These are phyloP conservation scores for Colinus virginianus DNA, from an alignment of 2,113 vertebrate genomes.

Conservation along the genomic window DNA sequence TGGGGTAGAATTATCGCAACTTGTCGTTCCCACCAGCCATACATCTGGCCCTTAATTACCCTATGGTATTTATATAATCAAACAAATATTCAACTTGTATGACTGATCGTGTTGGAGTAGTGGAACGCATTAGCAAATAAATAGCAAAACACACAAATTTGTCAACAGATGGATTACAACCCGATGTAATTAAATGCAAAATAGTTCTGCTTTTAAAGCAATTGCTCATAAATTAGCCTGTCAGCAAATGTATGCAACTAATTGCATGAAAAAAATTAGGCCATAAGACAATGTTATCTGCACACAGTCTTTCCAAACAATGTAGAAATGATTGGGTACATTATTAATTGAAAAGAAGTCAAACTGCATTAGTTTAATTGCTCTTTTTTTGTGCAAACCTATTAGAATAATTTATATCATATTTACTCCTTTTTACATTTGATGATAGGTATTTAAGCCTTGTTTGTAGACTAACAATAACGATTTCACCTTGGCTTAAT, in stretches of 20 bases:
- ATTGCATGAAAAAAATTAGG: slow-evolving; percentile 69
- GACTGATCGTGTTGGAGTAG: slow-evolving; percentile 63
- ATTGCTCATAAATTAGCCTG: slow-evolving; percentile 78
- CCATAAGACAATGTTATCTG: slow-evolving; percentile 67
- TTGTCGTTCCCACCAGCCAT: slow-evolving; percentile 46
- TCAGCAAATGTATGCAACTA: slow-evolving; percentile 76
- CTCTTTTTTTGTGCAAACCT: slow-evolving; percentile 67
- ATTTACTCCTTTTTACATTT: slow-evolving; percentile 70
- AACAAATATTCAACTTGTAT: slow-evolving; percentile 70
- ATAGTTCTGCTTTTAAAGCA: slow-evolving; percentile 75
- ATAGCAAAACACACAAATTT: slow-evolving; percentile 73
- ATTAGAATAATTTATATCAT: slow-evolving; percentile 71
- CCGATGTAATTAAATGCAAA: slow-evolving; percentile 75
- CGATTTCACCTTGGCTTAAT: slow-evolving; percentile 18
- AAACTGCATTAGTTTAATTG: slow-evolving; percentile 71
- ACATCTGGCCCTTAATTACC: slow-evolving; percentile 73
- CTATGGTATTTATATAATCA: slow-evolving; percentile 67
- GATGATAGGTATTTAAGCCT: slow-evolving; percentile 71
- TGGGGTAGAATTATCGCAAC: neutral
- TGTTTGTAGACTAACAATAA: slow-evolving; percentile 65
- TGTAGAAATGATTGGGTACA: slow-evolving; percentile 62
- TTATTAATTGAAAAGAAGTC: slow-evolving; percentile 76
- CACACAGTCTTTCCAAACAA: slow-evolving; percentile 70
- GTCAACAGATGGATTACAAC: slow-evolving; percentile 79
- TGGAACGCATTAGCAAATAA: slow-evolving; percentile 74